Conservation (phyloP, 2,113 vertebrate species). For the Bambusicola thoracicus region DNA sequence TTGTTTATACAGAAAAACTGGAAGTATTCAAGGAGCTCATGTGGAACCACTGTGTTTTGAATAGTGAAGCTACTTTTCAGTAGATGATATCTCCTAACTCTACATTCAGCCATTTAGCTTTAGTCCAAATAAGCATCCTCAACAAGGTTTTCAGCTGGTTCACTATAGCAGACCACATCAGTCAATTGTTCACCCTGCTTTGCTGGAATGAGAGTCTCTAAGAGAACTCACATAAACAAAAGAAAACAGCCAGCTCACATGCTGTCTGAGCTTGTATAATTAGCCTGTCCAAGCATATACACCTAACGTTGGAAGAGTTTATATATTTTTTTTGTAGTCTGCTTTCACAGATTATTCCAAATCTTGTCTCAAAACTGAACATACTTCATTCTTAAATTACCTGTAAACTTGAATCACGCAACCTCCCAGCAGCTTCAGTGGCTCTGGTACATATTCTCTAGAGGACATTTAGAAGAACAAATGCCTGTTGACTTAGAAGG, state of each 20-base stretch:
- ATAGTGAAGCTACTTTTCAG: background rate
- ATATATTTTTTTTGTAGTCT: background rate
- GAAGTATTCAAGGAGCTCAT: background rate
- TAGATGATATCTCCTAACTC: background rate
- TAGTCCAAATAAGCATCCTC: background rate
- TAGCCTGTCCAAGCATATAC: background rate
- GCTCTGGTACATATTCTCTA: background rate
- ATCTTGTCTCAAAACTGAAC: background rate
- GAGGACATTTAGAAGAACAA: background rate
- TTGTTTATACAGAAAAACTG: background rate
- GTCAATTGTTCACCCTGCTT: rapidly evolving
- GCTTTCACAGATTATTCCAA: background rate
- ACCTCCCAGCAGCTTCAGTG: background rate
- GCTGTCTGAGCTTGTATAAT: background rate
- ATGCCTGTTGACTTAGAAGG: background rate
- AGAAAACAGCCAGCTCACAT: background rate
- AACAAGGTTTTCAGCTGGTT: background rate
- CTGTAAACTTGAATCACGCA: background rate
- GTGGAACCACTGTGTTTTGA: background rate
- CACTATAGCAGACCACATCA: rapidly evolving
- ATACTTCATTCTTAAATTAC: background rate
- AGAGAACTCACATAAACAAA: background rate
- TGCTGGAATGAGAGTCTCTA: background rate
- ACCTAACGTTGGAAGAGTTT: background rate
- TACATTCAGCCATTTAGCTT: background rate